Percentiles rank a stretch among this genome's conserved stretches.
These are phyloP conservation scores for Pogonophryne albipinna DNA, from an alignment of 2,797 vertebrate species.

Conservation along the genomic window DNA sequence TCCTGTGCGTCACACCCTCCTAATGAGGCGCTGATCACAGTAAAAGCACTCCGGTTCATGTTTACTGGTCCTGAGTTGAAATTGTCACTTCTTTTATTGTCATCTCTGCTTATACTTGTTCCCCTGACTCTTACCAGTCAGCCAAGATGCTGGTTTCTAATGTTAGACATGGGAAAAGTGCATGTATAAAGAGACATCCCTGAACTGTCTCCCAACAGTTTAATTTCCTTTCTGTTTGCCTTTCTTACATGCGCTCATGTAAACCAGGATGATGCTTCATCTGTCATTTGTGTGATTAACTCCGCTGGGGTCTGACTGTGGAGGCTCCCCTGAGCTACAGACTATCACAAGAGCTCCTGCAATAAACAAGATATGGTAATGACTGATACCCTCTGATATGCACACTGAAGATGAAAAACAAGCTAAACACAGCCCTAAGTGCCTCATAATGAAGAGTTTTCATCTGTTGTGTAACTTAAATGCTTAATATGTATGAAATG, in stretches of 20 bases:
- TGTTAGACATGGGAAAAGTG: conserved; percentile 7
- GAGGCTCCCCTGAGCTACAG: conserved; percentile 31
- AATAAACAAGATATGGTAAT: conserved; percentile 39
- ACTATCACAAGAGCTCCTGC: conserved; percentile 29
- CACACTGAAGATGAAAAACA: conserved; percentile 25
- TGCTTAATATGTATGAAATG: background rate
- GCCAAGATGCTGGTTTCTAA: conserved; percentile 1
- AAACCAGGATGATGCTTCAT: conserved; percentile 21
- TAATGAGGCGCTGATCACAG: conserved; percentile 58
- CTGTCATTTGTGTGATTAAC: conserved; percentile 47
- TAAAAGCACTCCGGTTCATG: conserved; percentile 42
- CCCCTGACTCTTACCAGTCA: conserved; percentile 20
- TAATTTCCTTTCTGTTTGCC: conserved; percentile 28
- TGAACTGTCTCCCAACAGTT: conserved; percentile 16
- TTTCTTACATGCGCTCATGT: conserved; percentile 6
- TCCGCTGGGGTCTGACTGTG: conserved; percentile 27
- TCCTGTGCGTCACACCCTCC: conserved; percentile 55
- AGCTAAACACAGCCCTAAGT: conserved; percentile 43
- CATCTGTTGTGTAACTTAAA: conserved; percentile 32
- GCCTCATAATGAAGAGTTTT: conserved; percentile 42
- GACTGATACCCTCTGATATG: conserved; percentile 37
- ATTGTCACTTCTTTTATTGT: background rate
- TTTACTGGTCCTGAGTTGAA: conserved; percentile 30
- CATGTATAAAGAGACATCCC: conserved; percentile 7
- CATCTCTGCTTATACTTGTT: conserved; percentile 1